phyloP scores from a whole-genome alignment of 2,113 vertebrate genomes.

The Gyps fulvus region DNA sequence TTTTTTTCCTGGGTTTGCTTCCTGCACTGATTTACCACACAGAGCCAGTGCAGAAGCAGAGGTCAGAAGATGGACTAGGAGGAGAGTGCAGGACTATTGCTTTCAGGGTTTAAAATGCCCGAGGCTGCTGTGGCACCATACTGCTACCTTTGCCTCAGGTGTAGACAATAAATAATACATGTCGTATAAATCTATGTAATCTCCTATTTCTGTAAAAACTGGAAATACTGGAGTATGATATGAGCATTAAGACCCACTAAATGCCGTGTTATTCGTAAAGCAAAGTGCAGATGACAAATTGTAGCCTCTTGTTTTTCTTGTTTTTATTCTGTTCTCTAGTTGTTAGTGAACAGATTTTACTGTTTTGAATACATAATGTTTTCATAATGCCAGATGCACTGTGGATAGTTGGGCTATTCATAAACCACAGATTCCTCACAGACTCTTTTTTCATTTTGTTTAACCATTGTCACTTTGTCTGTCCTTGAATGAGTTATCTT shows the following conservation, averaged over 20 bases:
- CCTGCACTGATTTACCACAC: background rate
- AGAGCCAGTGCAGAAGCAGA: background rate
- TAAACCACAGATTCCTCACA: background rate
- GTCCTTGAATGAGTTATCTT: background rate
- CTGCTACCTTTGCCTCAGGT: background rate
- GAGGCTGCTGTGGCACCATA: background rate
- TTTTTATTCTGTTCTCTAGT: background rate
- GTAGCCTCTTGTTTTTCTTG: background rate
- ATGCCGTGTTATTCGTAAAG: background rate
- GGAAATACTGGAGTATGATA: background rate
- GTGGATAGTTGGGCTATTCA: background rate
- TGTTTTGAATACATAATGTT: background rate
- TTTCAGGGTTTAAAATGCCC: background rate
- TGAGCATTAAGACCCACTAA: background rate
- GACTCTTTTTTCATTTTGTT: background rate
- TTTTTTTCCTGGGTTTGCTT: accelerated
- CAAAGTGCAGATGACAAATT: background rate
- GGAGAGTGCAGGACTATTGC: background rate
- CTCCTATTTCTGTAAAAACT: background rate
- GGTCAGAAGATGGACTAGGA: background rate
- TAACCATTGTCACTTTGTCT: background rate
- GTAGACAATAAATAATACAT: background rate
- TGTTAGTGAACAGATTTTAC: background rate
- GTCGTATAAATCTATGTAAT: background rate
- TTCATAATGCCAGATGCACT: background rate